These are phyloP conservation scores for Ceratotherium simum DNA, from an alignment of 2,113 vertebrate genomes.

Conservation along the genomic window DNA sequence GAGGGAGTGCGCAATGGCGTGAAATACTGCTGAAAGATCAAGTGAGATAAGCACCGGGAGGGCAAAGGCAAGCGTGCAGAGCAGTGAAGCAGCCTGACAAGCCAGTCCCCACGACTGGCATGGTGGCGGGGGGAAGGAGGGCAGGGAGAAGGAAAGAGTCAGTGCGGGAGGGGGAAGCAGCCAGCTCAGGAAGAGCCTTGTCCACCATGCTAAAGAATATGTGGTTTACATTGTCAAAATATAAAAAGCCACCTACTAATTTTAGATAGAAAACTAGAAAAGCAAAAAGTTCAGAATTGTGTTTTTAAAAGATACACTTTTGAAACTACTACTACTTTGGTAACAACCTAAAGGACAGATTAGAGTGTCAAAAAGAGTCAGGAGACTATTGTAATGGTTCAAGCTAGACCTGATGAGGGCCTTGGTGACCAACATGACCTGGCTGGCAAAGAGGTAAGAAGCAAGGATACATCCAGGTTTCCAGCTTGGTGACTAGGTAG, in stretches of 20 bases:
- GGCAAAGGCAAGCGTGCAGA: not conserved
- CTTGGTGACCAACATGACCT: not conserved
- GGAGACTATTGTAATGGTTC: not conserved
- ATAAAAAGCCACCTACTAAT: not conserved
- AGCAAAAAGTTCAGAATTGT: not conserved
- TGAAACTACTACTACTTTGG: not conserved
- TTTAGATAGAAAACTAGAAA: slow-evolving; percentile 13
- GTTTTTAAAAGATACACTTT: slow-evolving; percentile 13
- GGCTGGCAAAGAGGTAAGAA: not conserved
- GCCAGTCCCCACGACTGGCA: not conserved
- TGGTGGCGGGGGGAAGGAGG: too few species aligned
- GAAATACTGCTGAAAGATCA: not conserved
- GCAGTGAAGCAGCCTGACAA: not conserved
- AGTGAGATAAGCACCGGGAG: not conserved
- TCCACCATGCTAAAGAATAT: not conserved
- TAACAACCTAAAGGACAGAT: slow-evolving; percentile 15
- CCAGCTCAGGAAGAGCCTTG: not conserved
- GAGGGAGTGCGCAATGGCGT: not conserved
- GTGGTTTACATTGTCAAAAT: not conserved
- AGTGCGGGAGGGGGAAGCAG: not conserved
- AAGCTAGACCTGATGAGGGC: not conserved
- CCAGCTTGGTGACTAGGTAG: not conserved
- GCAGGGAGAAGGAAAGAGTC: not conserved
- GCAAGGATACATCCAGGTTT: not conserved
- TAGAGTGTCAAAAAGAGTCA: not conserved